phyloP scores from a whole-genome alignment of 2,113 vertebrate genomes.

The Perccottus glenii region DNA sequence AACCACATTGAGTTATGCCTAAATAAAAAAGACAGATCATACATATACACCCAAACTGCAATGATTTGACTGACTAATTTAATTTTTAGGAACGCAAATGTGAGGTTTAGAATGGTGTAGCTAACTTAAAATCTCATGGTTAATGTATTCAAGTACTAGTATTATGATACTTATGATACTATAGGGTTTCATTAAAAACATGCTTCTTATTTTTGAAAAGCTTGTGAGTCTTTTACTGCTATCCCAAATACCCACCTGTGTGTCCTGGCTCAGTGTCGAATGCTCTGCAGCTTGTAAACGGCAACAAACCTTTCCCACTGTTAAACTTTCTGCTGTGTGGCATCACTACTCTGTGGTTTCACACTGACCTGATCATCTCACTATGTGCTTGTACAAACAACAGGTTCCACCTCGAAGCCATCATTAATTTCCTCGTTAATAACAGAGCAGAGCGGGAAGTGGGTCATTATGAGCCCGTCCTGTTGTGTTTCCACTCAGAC shows the following conservation, averaged over 20 bases:
- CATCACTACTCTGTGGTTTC: not conserved
- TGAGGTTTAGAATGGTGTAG: too few species aligned
- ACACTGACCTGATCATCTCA: slow-evolving; percentile 13
- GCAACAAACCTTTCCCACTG: not conserved
- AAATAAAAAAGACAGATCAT: too few species aligned
- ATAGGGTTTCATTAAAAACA: not conserved
- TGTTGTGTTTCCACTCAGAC: slow-evolving; percentile 51
- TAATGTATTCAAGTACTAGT: too few species aligned
- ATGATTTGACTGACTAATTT: too few species aligned
- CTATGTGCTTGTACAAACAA: slow-evolving; percentile 52
- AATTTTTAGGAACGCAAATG: too few species aligned
- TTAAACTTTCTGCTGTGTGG: slow-evolving; percentile 3
- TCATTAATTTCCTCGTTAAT: slow-evolving; percentile 58
- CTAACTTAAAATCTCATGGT: too few species aligned
- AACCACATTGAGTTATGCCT: too few species aligned
- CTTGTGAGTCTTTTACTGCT: not conserved
- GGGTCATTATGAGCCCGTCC: slow-evolving; percentile 45
- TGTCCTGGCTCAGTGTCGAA: not conserved
- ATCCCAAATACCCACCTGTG: slow-evolving; percentile 1
- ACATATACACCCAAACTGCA: too few species aligned
- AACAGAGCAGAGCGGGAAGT: slow-evolving; percentile 61
- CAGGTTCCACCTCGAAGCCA: slow-evolving; percentile 31
- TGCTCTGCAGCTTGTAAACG: not conserved
- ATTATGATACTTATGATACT: too few species aligned
- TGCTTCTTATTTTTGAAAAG: not conserved